A percentile compares a stretch with the other conserved stretches of the same genome.
phyloP scores from a whole-genome alignment of 2,113 vertebrate species.

The Gallinago jamesoni region DNA sequence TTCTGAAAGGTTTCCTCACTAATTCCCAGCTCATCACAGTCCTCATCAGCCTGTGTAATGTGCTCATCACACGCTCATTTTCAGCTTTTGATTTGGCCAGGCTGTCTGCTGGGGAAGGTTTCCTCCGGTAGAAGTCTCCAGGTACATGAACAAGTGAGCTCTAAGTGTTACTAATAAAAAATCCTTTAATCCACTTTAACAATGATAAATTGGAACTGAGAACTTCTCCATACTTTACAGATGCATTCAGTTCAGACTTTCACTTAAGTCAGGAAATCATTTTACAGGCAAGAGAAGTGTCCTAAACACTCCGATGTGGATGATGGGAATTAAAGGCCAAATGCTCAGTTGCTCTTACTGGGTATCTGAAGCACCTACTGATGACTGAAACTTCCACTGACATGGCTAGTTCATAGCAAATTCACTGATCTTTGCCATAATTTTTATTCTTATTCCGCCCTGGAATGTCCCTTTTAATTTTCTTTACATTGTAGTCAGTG shows the following conservation, averaged over 20 bases:
- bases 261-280: conserved; percentile 28
- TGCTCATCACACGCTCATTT: conserved; percentile 50
- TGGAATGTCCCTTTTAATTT: not conserved
- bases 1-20: conserved; percentile 36
- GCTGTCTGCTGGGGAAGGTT: conserved; percentile 28
- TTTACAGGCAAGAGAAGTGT: not conserved
- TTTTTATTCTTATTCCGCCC: not conserved
- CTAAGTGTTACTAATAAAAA: conserved; percentile 66
- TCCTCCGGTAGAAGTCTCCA: conserved; percentile 55
- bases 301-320: not conserved
- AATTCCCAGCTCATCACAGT: not conserved
- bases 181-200: conserved; percentile 68
- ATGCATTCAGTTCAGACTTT: conserved; percentile 41
- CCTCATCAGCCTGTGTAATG: conserved; percentile 52
- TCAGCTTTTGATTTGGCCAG: conserved; percentile 53
- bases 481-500: not conserved
- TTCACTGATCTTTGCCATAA: not conserved
- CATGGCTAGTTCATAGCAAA: not conserved
- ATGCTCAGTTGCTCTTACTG: not conserved
- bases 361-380: not conserved
- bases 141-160: conserved; percentile 57
- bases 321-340: not conserved
- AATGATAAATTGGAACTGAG: conserved; percentile 59
- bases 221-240: conserved; percentile 29
- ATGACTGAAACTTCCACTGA: not conserved